These are phyloP conservation scores for Pararge aegeria DNA, from an alignment of 1,140 invertebrate species.

Conservation along the genomic window DNA sequence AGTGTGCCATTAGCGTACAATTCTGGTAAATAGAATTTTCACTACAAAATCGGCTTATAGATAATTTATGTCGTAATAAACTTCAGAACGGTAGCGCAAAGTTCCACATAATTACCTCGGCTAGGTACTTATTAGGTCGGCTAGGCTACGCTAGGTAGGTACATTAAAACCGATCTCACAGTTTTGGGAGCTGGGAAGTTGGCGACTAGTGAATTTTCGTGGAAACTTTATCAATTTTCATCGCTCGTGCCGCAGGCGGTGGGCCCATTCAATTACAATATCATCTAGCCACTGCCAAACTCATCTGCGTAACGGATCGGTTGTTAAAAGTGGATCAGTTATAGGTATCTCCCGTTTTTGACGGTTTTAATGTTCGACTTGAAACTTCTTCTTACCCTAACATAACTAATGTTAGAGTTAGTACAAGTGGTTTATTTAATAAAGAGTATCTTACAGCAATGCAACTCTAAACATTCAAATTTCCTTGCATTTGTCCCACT, in stretches of 20 bases:
- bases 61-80: not conserved
- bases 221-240: constrained; percentile 45
- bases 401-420: too few species aligned
- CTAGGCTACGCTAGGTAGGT: constrained; percentile 1
- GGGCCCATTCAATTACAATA: constrained; percentile 39
- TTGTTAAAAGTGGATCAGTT: not conserved
- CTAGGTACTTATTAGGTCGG: constrained; percentile 7
- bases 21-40: too few species aligned
- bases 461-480: too few species aligned
- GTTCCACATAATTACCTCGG: constrained; percentile 9
- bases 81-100: not conserved
- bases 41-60: too few species aligned
- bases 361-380: not conserved
- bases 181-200: constrained; percentile 30
- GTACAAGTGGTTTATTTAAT: too few species aligned
- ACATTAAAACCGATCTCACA: constrained; percentile 38
- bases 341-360: not conserved
- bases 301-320: constrained; percentile 24
- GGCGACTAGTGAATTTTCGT: constrained; percentile 36
- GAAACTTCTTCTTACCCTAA: too few species aligned
- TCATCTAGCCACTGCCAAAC: constrained; percentile 28
- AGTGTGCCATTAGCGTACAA: too few species aligned
- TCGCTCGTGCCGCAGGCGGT: constrained; percentile 33
- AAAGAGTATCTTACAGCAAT: too few species aligned
- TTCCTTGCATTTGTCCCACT: too few species aligned